A percentile compares a stretch with the other conserved stretches of the same genome.
These are phyloP conservation scores for Vesta saturnalis DNA, from an alignment of 2,888 invertebrate genomes.

Conservation along the genomic window DNA sequence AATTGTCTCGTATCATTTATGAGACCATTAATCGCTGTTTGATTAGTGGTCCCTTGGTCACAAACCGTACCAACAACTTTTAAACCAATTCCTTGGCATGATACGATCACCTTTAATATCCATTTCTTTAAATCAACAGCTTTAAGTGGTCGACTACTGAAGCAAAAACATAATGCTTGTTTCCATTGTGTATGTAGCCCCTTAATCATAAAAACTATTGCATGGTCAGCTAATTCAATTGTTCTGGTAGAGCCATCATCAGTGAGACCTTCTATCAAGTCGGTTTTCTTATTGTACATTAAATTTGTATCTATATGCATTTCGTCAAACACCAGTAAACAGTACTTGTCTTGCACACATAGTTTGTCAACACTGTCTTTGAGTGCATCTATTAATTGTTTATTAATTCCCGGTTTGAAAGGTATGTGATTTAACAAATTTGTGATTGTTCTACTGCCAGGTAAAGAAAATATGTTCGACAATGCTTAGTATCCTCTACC, in stretches of 20 bases:
- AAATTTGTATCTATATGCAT: conserved; percentile 16
- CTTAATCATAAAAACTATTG: conserved; percentile 23
- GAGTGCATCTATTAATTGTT: conserved; percentile 17
- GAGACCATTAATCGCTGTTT: no score
- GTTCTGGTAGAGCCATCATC: conserved; percentile 13
- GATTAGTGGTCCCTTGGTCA: neutral
- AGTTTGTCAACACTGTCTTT: conserved; percentile 11
- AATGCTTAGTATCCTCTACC: no score
- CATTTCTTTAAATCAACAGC: neutral
- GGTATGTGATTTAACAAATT: conserved; percentile 21
- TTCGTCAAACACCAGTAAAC: conserved; percentile 19
- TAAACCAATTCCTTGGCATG: conserved; percentile 20
- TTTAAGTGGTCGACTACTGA: conserved; percentile 17
- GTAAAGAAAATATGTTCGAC: neutral
- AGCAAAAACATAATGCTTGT: neutral
- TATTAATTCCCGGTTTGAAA: conserved; percentile 23
- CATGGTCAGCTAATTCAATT: conserved; percentile 21
- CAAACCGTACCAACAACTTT: conserved; percentile 26
- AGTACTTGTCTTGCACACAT: conserved; percentile 13
- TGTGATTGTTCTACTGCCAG: no score
- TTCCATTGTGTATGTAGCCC: conserved; percentile 7
- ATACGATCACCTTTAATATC: conserved; percentile 23
- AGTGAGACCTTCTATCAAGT: conserved; percentile 12
- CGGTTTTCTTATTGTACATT: neutral
- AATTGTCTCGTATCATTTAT: no score